Base-by-base conservation (phyloP, 2,888 invertebrate species). In the Xestia rhomboidea region DNA sequence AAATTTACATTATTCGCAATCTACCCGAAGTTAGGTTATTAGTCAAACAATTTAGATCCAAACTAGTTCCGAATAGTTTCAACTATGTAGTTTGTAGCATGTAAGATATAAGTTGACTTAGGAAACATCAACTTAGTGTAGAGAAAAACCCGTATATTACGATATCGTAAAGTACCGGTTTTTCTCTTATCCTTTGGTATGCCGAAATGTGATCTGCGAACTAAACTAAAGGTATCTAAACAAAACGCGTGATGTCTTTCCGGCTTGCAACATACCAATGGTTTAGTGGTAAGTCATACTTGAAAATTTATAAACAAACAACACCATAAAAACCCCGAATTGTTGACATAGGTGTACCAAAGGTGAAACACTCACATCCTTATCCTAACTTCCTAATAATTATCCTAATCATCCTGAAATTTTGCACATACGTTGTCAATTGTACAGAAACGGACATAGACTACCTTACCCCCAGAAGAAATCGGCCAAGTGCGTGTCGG, bases 41-140 rank as follows among this genome's bases (percentile, higher is more conserved):
- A 82, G 82, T 84, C 82, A 83, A 84, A 84, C 81, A 76, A 81
- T 81, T 83, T 76, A 84, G 82, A 83, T 76, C 85, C 54, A 62
- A 84, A 81, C 81, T 76, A 76, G 85, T 84, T 84, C 49, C 66
- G 30, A 76, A 84, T 84, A 83, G 82, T 82, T 82, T 68, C 63
- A 63, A 64, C 64, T 46, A 77, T 60, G 51, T 68, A 70, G 62
- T 84, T 79, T 70, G 63, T 34, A 63, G 24, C 57, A 51, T 82
- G 38, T 83, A 73, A 72, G 71, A 81, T 67, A n/a, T n/a, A n/a
- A n/a, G n/a, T 69, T n/a, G 34, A 67, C 49, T 60, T 81, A 60
- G 54, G 38, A 38, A 64, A 67, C 34, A 34, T 34, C 67, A 24
- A 49, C 1, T 2, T 21, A 8, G 8, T 0, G 49, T 21, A 46